Base-by-base conservation (phyloP, 2,888 invertebrate species). In the Plemyria rubiginata region DNA sequence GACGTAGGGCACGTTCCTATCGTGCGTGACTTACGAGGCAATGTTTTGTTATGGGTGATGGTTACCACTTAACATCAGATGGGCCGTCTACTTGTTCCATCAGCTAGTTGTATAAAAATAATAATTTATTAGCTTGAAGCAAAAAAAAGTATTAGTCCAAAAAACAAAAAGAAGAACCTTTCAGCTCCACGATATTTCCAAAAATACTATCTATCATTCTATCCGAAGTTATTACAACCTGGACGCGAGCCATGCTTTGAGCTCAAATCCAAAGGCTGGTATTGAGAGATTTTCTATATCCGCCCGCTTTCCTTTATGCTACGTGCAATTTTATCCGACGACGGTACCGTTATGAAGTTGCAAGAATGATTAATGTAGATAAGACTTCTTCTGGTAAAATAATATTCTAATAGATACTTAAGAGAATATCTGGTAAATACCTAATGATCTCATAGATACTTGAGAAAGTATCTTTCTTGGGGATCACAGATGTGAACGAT, bases 221-320 rank as follows among this genome's bases (percentile, higher is more conserved):
- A 75, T 74, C 77, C 78, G 68, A 78, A 83, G 87, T 86, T 86
- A 87, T 87, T 89, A 86, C 82, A 80, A 78, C 80, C 77, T 78
- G 84, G 86, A 80, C 83, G 74, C 70, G 74, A 70, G 72, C 74
- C 72, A 75, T 65, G 82, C 88, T 88, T 86, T 89, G 87, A 88
- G 86, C 82, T 84, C 80, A 80, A 82, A 80, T 85, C 80, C 83
- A 75, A 71, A 76, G 77, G 80, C 80, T 84, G 87, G 88, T 90
- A 92, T 90, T 92, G 92, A 91, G 85, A 84, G 90, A 88, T 91
- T 90, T 91, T 89, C 92, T 92, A 92, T 92, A 92, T 92, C 92
- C 92, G 92, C 86, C 83, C 79, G 90, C 81, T 88, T 91, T 86
- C 90, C 92, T 92, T 90, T 91, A 90, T 89, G 82, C 90, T 79